These are phyloP conservation scores for Gari tellinella DNA, from an alignment of 2,888 invertebrate genomes.

Conservation along the genomic window DNA sequence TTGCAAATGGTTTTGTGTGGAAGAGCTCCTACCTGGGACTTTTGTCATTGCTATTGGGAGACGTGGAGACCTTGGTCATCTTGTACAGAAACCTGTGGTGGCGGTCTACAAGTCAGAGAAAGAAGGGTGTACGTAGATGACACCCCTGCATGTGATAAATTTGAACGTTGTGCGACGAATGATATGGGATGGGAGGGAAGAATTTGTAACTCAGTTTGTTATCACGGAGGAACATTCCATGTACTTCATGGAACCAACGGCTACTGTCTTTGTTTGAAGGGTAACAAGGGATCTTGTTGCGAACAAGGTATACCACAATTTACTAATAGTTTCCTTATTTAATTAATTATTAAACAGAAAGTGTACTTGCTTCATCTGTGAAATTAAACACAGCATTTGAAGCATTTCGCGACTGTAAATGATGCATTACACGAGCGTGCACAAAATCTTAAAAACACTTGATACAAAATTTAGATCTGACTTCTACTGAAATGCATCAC, in stretches of 20 bases:
- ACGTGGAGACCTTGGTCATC: slow-evolving; percentile 7
- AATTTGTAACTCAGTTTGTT: slow-evolving; percentile 6
- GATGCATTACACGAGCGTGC: too few species aligned
- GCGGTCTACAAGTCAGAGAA: neutral
- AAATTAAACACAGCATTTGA: too few species aligned
- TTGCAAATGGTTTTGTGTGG: too few species aligned
- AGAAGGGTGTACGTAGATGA: neutral
- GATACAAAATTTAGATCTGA: too few species aligned
- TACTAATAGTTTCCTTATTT: too few species aligned
- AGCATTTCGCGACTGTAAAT: too few species aligned
- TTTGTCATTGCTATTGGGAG: slow-evolving; percentile 4
- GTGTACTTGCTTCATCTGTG: too few species aligned
- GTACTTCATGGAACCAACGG: neutral
- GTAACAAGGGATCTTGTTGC: slow-evolving; percentile 7
- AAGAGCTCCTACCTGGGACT: slow-evolving; percentile 6
- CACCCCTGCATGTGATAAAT: slow-evolving; percentile 4
- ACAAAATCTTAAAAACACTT: too few species aligned
- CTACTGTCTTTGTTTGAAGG: slow-evolving; percentile 5
- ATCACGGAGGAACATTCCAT: slow-evolving; percentile 7
- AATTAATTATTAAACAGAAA: too few species aligned
- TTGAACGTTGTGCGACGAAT: neutral
- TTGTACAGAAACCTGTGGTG: slow-evolving; percentile 5
- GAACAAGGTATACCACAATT: slow-evolving; percentile 12
- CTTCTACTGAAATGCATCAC: too few species aligned
- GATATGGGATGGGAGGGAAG: neutral